phyloP scores from a whole-genome alignment of 1,140 invertebrate species.

The Drosophila trapezifrons region DNA sequence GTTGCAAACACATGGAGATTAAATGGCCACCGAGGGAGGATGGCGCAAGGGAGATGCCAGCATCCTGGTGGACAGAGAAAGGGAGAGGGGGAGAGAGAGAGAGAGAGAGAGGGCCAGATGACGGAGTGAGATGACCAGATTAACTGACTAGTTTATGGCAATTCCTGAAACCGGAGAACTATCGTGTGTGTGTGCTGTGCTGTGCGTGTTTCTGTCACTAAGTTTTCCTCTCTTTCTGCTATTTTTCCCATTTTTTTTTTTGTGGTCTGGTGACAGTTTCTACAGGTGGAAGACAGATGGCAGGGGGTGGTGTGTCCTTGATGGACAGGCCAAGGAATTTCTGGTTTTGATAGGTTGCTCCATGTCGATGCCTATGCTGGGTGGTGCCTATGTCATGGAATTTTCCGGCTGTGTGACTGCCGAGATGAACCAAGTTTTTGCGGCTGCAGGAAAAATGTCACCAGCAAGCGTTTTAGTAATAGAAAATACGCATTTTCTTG shows the following conservation, averaged over 20 bases:
- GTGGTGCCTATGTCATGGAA: conserved; percentile 16
- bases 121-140: conserved; percentile 53
- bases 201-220: conserved; percentile 63
- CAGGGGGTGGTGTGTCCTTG: conserved; percentile 21
- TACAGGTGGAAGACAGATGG: conserved; percentile 49
- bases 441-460: conserved; percentile 5
- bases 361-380: conserved; percentile 1
- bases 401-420: conserved; percentile 20
- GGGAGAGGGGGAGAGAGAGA: background rate
- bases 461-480: background rate
- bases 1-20: conserved; percentile 72
- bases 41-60: background rate
- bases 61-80: no score
- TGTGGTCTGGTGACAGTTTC: conserved; percentile 36
- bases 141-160: conserved; percentile 55
- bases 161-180: conserved; percentile 35
- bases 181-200: background rate
- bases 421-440: conserved; percentile 17
- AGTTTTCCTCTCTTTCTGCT: conserved; percentile 19
- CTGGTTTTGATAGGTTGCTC: conserved; percentile 31
- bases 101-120: background rate
- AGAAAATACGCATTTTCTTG: conserved; percentile 5
- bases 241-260: background rate
- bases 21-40: conserved; percentile 28
- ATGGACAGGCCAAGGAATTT: conserved; percentile 41